phyloP scores from a whole-genome alignment of 2,888 invertebrate genomes.

The Ditula angustiorana region DNA sequence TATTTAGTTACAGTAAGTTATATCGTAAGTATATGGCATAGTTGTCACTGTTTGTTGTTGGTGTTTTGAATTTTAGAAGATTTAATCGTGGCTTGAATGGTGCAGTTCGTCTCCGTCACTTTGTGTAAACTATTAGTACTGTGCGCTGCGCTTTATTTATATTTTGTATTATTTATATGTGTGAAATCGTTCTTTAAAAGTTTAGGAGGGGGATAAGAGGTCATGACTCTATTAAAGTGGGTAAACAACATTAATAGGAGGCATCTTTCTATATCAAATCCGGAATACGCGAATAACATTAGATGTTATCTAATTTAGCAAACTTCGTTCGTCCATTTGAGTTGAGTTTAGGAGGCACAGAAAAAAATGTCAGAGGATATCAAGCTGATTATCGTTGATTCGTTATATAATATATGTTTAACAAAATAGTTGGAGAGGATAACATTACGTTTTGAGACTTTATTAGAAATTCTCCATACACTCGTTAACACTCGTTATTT shows the following conservation, averaged over 20 bases:
- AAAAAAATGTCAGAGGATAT: too few relatives aligned
- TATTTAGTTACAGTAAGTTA: background rate
- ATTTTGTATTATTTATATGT: background rate
- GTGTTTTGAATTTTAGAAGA: background rate
- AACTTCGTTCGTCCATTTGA: too few relatives aligned
- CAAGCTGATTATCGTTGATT: too few relatives aligned
- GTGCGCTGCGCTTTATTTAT: background rate
- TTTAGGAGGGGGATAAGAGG: background rate
- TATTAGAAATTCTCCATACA: too few relatives aligned
- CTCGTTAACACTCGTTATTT: too few relatives aligned
- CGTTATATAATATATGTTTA: too few relatives aligned
- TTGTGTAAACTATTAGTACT: background rate
- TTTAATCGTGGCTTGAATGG: background rate
- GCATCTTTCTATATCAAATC: slow-evolving; percentile 6
- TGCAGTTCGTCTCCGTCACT: background rate
- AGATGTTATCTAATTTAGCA: background rate
- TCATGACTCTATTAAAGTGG: slow-evolving; percentile 11
- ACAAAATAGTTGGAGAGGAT: too few relatives aligned
- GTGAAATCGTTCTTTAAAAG: too few relatives aligned
- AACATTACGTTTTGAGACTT: too few relatives aligned
- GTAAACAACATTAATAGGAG: slow-evolving; percentile 16
- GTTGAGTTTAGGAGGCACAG: too few relatives aligned
- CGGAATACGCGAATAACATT: background rate
- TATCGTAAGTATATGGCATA: background rate
- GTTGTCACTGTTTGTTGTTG: background rate